These are phyloP conservation scores for Bradypodion ventrale DNA, from an alignment of 2,797 vertebrate genomes.

Conservation along the genomic window DNA sequence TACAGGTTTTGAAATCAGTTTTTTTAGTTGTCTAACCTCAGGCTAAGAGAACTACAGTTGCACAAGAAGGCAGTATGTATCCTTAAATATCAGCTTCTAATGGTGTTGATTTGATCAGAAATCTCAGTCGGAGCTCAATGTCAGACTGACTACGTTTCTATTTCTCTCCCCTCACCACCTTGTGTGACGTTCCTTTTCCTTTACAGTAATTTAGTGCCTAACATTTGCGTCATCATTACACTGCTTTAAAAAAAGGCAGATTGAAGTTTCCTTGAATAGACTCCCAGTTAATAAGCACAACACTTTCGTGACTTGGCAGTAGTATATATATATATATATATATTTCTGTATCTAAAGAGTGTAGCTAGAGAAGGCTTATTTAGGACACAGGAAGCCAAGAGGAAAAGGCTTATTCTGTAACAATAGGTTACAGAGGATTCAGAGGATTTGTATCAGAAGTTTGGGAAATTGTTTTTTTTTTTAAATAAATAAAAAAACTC, in stretches of 20 bases:
- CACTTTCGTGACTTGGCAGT: neutral
- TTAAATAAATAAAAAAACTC: too few species aligned
- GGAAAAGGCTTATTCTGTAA: conserved; percentile 1
- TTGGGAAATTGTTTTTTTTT: neutral
- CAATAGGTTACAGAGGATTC: neutral
- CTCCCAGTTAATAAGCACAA: neutral
- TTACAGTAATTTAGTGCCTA: neutral
- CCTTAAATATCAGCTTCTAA: neutral
- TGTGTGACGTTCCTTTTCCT: neutral
- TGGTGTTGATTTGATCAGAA: conserved; percentile 14
- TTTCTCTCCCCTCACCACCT: too few species aligned
- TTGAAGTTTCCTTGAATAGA: neutral
- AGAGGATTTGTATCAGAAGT: conserved; percentile 23
- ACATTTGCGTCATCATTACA: neutral
- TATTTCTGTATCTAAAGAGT: neutral
- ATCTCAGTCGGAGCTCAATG: neutral
- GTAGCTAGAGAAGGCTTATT: neutral
- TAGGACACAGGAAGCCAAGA: neutral
- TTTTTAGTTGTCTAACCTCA: too few species aligned
- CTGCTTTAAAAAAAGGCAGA: conserved; percentile 10
- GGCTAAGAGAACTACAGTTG: neutral
- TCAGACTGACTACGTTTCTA: neutral
- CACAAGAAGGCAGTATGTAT: neutral
- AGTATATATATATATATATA: neutral
- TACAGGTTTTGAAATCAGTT: too few species aligned